Base-by-base conservation (phyloP, 1,140 invertebrate species). In the Gryon sp. region DNA sequence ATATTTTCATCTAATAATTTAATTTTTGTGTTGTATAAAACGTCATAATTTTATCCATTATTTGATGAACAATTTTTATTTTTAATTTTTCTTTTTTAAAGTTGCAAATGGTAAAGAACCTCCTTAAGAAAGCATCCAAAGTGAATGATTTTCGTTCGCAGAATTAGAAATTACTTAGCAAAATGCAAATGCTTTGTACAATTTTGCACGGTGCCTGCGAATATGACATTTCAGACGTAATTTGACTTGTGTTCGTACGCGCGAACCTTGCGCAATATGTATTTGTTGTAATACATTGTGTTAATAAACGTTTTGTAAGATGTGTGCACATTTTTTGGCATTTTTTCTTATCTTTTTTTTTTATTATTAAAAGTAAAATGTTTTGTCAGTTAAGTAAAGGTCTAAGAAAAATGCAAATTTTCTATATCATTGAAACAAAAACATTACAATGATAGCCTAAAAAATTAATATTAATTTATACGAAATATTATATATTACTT, bases 281-380 rank as follows among this genome's bases (percentile, higher is more conserved):
- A 66, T 74, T 74, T 74, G 70, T 74, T 74, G 70, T 60, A 52
- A 66, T 43, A 52, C 38, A 66, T 74, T 74, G 70, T 66, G 70
- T 74, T 74, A 74, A 74, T 74, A 65, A 74, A 74, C 16, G 70
- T 74, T 74, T 74, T 74, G 60, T 22, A 74, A 74, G 19, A 55
- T 53, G 53, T 45, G 59, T 66, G 22, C 43, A 45, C 36, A 65
- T 66, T 74, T 60, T 34, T 11, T n/a, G n/a, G 4, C 32, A 34
- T 1, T 12, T 34, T 34, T 12, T 34, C 11, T 11, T 34, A 60
- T 43, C 30, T 15, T 15, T 15, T n/a, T 24, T 4, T 16, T 52
- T 66, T 66, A 7, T 7, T 3, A 14, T 20, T 15, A 30, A 57
- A 38, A 50, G 53, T 59, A 32, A 52, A 34, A 52, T 59, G n/a